These are phyloP conservation scores for Cydia splendana DNA, from an alignment of 1,140 invertebrate genomes.

Conservation along the genomic window DNA sequence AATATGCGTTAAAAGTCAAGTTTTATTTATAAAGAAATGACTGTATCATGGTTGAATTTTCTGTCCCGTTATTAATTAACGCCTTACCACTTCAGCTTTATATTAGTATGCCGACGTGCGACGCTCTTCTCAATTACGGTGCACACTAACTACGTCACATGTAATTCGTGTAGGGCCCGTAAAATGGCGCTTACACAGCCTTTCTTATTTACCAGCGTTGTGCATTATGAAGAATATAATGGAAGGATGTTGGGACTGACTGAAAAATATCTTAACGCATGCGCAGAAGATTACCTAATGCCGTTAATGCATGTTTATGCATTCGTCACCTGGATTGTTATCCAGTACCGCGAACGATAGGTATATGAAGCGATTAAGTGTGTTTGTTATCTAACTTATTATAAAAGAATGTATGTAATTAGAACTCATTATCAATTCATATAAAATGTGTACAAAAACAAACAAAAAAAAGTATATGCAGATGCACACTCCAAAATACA, in stretches of 20 bases:
- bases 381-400: too few species aligned
- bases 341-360: neutral
- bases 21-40: neutral
- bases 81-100: constrained; percentile 18
- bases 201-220: neutral
- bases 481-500: neutral
- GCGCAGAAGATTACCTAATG: too few species aligned
- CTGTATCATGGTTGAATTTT: neutral
- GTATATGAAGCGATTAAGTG: neutral
- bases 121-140: constrained; percentile 46
- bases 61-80: neutral
- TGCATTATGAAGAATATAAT: too few species aligned
- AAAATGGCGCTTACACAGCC: constrained; percentile 40
- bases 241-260: too few species aligned
- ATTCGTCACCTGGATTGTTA: too few species aligned
- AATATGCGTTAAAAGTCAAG: neutral
- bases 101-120: constrained; percentile 36
- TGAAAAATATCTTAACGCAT: too few species aligned
- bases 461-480: neutral
- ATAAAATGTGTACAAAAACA: neutral
- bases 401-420: too few species aligned
- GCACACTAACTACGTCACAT: constrained; percentile 48
- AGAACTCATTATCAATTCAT: neutral
- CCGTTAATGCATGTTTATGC: too few species aligned
- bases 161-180: constrained; percentile 35